Conservation (phyloP, 2,113 vertebrate genomes). For the Notothenia rossii region DNA sequence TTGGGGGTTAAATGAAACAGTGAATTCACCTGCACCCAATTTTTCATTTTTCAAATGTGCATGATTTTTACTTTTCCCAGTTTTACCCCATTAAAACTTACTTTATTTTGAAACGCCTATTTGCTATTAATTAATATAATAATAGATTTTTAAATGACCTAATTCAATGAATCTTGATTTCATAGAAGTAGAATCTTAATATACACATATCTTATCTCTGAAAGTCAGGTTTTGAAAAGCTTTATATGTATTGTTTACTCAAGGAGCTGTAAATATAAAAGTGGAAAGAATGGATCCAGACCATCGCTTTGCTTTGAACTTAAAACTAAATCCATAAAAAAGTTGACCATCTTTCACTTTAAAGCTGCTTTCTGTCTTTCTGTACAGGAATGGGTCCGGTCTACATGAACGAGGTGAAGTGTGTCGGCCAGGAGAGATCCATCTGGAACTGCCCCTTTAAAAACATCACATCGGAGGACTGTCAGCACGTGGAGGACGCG, state of each 20-base stretch:
- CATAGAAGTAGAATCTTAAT: neutral
- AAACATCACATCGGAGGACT: slow-evolving; percentile 94
- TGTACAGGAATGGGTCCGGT: slow-evolving; percentile 91
- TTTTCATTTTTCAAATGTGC: no score
- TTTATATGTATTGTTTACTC: neutral
- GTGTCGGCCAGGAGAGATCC: slow-evolving; percentile 88
- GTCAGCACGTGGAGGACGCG: slow-evolving; percentile 91
- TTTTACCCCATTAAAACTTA: neutral
- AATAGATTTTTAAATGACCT: no score
- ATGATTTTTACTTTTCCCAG: no score
- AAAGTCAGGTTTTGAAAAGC: neutral
- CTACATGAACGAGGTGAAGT: slow-evolving; percentile 94
- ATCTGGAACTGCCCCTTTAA: slow-evolving; percentile 91
- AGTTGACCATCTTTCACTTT: neutral
- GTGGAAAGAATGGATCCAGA: neutral
- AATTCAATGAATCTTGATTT: neutral
- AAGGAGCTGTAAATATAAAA: no score
- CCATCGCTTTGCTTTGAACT: neutral
- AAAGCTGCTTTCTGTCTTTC: neutral
- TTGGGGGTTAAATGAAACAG: no score
- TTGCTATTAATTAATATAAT: neutral
- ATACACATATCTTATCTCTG: neutral
- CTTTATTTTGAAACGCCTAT: neutral
- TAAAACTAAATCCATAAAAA: neutral
- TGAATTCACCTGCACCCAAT: no score